Base-by-base conservation (phyloP, 2,113 vertebrate species). In the Speoplatyrhinus poulsoni region DNA sequence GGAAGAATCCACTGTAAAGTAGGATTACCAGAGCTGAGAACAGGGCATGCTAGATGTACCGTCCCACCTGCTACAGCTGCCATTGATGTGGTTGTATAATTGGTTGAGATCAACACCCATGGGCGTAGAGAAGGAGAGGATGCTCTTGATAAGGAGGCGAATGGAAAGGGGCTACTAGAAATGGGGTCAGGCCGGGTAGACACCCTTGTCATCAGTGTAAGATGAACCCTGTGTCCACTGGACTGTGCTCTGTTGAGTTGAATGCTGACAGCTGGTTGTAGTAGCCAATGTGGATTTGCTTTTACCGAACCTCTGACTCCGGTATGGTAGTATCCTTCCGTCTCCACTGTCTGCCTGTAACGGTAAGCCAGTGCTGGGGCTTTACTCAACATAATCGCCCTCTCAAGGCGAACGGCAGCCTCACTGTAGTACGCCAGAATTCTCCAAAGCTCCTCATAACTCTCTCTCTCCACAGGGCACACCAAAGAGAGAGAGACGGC, bases 401-500 rank as follows among this genome's bases (percentile, higher is more conserved):
- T 93, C 84, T 93, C 89, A 19, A 99, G 84, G 33, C 80, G 93
- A 60, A 95, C 93, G 0, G 96, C 94, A 1, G 92, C 94, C 78
- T 99, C 96, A 46, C 95, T 97, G 67, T 99, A 99, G 69, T 98
- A 98, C 9, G 96, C 97, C 46, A 98, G 91, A 33, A 98, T 93
- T 17, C 95, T 95, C 97, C 97, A 99, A 0, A 98, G 76, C 13
- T 90, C 94, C 67, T 96, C 94, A 32, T 98, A 96, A 68, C 87
- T 92, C 6, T 89, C 86, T 59, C 92, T 85, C 0, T 93, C 93
- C 83, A 96, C 89, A 0, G 92, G 90, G 64, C 97, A 99, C 46
- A 94, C 92, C 4, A 98, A 75, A 62, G 94, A 89, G 53, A 96
- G 66, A 2, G 86, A 88, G 8, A 97, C 41, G 1, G 92, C 93